These are phyloP conservation scores for Falco rusticolus DNA, from an alignment of 2,797 vertebrate genomes.

Conservation along the genomic window DNA sequence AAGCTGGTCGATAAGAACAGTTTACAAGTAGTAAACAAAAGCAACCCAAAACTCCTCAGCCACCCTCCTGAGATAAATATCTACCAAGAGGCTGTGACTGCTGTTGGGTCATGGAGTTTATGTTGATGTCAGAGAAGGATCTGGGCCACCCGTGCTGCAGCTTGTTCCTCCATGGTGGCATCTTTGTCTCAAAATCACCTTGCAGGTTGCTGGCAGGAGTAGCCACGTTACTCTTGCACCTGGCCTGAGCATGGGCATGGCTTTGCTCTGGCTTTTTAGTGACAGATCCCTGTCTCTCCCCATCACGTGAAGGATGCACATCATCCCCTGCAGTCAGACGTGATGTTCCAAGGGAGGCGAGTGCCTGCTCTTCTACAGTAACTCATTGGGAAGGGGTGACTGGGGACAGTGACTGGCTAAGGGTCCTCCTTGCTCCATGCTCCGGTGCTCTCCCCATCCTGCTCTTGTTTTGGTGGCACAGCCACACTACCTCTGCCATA, in stretches of 20 bases:
- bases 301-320: accelerated
- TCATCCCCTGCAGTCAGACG: not conserved
- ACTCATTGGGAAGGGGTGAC: not conserved
- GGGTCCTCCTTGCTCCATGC: not conserved
- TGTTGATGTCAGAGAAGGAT: not conserved
- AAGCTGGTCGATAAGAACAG: not conserved
- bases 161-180: accelerated
- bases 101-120: not conserved
- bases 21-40: not conserved
- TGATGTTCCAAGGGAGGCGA: not conserved
- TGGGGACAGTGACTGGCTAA: not conserved
- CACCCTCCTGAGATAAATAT: not conserved
- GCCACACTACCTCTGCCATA: accelerated
- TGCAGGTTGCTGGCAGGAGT: not conserved
- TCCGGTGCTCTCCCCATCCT: accelerated
- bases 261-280: not conserved
- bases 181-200: not conserved
- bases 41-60: not conserved
- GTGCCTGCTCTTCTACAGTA: not conserved
- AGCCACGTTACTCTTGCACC: accelerated
- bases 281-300: not conserved
- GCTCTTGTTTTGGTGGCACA: not conserved
- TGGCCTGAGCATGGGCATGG: not conserved
- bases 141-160: not conserved
- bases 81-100: not conserved